Base-by-base conservation (phyloP, 2,797 vertebrate genomes). In the Micromesistius poutassou region DNA sequence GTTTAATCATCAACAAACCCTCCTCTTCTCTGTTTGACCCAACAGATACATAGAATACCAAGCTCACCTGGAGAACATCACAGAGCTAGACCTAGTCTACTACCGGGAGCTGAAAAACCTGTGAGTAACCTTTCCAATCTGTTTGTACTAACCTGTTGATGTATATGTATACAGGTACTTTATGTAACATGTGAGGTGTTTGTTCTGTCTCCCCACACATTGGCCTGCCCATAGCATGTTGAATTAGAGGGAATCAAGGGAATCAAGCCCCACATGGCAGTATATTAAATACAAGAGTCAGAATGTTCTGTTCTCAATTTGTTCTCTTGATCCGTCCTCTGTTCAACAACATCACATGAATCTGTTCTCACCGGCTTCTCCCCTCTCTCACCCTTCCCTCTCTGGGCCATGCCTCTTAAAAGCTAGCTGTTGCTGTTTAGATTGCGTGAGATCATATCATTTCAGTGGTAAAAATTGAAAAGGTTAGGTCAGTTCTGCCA, bases 91-190 rank as follows among this genome's bases (percentile, higher is more conserved):
- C 78, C 90, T 95, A 0, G 50, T 76, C 6, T 82, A 90, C 91
- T 95, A 95, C 90, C 90, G 82, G 83, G 94, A 95, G 75, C 92
- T 95, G 84, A 94, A 90, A 87, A 95, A 95, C 84, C 87, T 95
- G 94, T 95, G 79, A 94, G 94, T 94, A 79, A 36, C n/a, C 0
- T 2, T 74, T 62, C 73, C 28, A 19, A 68, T 30, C 12, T 55
- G 14, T 3, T 22, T 31, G 19, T 75, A 5, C 4, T 19, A 40
- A 33, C 38, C 33, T 10, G 31, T 25, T 46, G 40, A 71, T 0
- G 22, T 68, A 71, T 30, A 71, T 0, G 22, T 68, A 71, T 30
- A 31, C 66, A 50, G 42, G 4, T 5, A 22, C 31, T 28, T 35
- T 55, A 28, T 55, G n/a, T 22, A 76, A 68, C 70, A 5, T 30